Conservation (phyloP, 1,140 invertebrate species). For the Aphelenchoides fujianensis region DNA sequence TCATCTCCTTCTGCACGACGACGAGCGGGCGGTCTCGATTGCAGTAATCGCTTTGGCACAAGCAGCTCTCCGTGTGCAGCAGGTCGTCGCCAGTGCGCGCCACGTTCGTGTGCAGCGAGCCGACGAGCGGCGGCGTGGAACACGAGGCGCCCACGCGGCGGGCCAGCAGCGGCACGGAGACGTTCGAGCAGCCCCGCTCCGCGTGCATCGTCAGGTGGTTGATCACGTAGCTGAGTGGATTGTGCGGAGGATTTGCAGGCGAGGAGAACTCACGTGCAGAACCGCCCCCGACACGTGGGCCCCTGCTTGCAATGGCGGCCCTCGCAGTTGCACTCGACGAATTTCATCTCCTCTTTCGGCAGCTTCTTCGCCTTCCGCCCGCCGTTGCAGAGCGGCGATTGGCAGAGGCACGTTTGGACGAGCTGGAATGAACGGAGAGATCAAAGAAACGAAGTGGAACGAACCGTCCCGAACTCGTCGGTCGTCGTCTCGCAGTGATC, state of each 20-base stretch:
- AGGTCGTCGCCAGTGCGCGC: constrained; percentile 7
- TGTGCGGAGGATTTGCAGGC: too few species aligned
- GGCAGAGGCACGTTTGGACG: neutral
- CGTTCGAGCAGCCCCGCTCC: constrained; percentile 3
- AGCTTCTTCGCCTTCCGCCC: neutral
- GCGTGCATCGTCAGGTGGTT: constrained; percentile 10
- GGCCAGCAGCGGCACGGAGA: neutral
- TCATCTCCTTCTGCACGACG: neutral
- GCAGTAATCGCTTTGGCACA: neutral
- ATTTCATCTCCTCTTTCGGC: neutral
- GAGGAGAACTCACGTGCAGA: too few species aligned
- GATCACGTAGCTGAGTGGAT: neutral
- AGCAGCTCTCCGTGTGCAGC: neutral
- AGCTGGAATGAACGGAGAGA: neutral
- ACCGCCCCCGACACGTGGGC: constrained; percentile 1
- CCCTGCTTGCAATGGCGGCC: neutral
- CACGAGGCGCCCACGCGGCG: neutral
- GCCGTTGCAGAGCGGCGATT: neutral
- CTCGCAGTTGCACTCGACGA: constrained; percentile 8
- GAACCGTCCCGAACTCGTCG: neutral
- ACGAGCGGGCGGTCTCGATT: neutral
- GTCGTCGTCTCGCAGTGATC: constrained; percentile 7
- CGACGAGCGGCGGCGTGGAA: neutral
- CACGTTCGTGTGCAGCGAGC: neutral
- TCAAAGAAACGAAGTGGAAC: too few species aligned